Evolutionary conservation across 2,888 invertebrate species (phyloP).

Genomic region (Sesia bembeciformis): DNA sequence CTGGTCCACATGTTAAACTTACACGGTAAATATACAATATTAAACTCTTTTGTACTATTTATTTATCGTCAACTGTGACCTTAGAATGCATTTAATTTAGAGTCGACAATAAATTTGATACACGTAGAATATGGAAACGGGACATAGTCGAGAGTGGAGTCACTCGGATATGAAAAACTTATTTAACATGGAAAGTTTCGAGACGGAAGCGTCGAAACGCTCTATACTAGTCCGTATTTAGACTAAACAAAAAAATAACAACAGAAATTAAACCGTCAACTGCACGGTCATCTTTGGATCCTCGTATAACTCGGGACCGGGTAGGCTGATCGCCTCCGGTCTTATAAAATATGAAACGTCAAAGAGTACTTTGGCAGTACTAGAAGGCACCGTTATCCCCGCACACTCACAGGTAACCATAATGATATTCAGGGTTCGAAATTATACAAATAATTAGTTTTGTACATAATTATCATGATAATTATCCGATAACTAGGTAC

Average conservation of each 20-base stretch:
- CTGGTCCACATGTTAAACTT: constrained; percentile 66
- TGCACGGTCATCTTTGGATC: constrained; percentile 61
- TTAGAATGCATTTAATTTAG: too few species aligned
- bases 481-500: too few species aligned
- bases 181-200: too few species aligned
- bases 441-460: too few species aligned
- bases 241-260: constrained; percentile 24
- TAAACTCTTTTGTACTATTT: constrained; percentile 59
- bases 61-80: constrained; percentile 35
- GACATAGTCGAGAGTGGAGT: too few species aligned
- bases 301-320: constrained; percentile 16
- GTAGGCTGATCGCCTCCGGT: constrained; percentile 12
- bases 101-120: too few species aligned
- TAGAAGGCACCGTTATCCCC: constrained; percentile 37
- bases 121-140: too few species aligned
- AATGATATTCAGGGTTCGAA: constrained; percentile 2
- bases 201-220: too few species aligned
- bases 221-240: constrained; percentile 3
- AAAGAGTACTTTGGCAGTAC: constrained; percentile 41
- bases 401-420: constrained; percentile 29
- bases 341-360: constrained; percentile 22
- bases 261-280: constrained; percentile 51
- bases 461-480: too few species aligned
- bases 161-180: too few species aligned
- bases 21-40: constrained; percentile 56